phyloP scores from a whole-genome alignment of 2,113 vertebrate genomes.

The Acrocephalus arundinaceus region DNA sequence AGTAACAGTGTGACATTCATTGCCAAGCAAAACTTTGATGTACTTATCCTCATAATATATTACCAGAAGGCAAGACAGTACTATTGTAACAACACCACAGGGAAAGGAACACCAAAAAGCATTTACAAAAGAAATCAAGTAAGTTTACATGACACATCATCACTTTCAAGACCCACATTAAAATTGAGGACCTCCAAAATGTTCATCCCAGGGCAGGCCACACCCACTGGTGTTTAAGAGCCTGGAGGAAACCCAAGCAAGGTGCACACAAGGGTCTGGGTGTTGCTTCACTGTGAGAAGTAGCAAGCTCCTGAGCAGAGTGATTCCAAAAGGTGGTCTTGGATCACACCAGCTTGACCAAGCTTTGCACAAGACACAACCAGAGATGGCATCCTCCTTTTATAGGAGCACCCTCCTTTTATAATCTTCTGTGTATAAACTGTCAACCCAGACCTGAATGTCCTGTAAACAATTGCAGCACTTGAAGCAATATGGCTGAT shows the following conservation, averaged over 20 bases:
- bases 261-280: neutral
- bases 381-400: neutral
- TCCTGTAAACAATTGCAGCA: neutral
- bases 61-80: neutral
- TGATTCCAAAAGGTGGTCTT: neutral
- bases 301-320: neutral
- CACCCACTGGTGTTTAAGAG: neutral
- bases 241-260: neutral
- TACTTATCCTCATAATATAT: neutral
- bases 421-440: neutral
- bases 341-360: neutral
- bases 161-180: neutral
- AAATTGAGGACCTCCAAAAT: neutral
- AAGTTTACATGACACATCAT: neutral
- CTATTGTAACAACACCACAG: rapidly evolving
- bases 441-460: neutral
- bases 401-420: neutral
- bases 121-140: neutral
- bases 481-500: neutral
- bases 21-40: neutral
- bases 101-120: neutral
- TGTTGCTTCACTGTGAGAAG: neutral
- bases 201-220: neutral
- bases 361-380: neutral
- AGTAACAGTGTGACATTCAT: neutral